Evolutionary conservation across 1,140 invertebrate genomes (phyloP).

Genomic region (Orussus abietinus): DNA sequence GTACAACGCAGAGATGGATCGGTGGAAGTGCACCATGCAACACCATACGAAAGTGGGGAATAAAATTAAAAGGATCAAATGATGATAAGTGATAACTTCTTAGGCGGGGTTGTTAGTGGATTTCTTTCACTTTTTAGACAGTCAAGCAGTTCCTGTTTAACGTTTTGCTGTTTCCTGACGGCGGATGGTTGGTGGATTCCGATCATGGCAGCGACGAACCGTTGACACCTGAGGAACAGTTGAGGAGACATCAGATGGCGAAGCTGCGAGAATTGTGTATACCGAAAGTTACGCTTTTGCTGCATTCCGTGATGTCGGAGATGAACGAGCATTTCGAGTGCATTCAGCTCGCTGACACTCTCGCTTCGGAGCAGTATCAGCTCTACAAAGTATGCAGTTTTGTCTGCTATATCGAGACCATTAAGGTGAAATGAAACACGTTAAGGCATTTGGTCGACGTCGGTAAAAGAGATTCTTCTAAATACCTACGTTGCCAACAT

Average conservation of each 20-base stretch:
- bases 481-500: no score
- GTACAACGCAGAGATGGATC: constrained; percentile 69
- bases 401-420: neutral
- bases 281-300: constrained; percentile 75
- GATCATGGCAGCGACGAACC: constrained; percentile 47
- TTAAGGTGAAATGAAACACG: neutral
- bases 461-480: no score
- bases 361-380: constrained; percentile 73
- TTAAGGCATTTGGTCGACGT: neutral
- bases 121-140: constrained; percentile 48
- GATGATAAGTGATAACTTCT: neutral
- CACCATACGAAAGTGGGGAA: constrained; percentile 60
- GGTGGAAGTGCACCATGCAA: constrained; percentile 69
- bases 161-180: constrained; percentile 82
- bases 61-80: constrained; percentile 16
- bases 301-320: constrained; percentile 74
- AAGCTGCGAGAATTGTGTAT: constrained; percentile 76
- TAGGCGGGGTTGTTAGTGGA: constrained; percentile 1
- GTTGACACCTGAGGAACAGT: constrained; percentile 46
- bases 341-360: constrained; percentile 72
- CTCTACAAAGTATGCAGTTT: constrained; percentile 64
- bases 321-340: constrained; percentile 74
- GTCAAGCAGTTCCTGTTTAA: constrained; percentile 81
- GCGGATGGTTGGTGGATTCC: constrained; percentile 83
- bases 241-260: constrained; percentile 64